Evolutionary conservation across 1,140 invertebrate genomes (phyloP).

Genomic region (Sitophilus oryzae): DNA sequence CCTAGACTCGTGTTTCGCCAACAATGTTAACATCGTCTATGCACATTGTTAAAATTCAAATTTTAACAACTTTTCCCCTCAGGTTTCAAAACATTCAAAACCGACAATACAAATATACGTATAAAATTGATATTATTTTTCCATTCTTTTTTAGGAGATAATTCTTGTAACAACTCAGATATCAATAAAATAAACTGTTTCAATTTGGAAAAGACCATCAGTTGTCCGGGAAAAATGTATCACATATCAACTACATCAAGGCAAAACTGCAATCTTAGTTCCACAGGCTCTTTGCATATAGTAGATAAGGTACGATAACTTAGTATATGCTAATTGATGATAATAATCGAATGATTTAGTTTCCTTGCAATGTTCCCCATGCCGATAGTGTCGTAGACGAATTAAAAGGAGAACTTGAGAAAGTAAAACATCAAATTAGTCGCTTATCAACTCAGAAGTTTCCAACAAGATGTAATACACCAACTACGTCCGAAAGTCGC

Average conservation of each 20-base stretch:
- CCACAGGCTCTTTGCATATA: slow-evolving; percentile 13
- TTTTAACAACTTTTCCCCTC: too few species aligned
- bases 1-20: too few species aligned
- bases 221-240: slow-evolving; percentile 19
- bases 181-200: background rate
- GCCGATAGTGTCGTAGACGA: slow-evolving; percentile 17
- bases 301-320: too few species aligned
- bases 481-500: background rate
- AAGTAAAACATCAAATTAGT: slow-evolving; percentile 22
- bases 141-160: too few species aligned
- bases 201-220: slow-evolving; percentile 15
- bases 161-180: background rate
- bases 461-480: background rate
- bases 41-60: too few species aligned
- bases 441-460: slow-evolving; percentile 14
- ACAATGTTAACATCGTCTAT: too few species aligned
- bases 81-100: too few species aligned
- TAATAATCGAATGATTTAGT: slow-evolving; percentile 9
- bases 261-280: slow-evolving; percentile 1
- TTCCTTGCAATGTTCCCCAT: slow-evolving; percentile 5
- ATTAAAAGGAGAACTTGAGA: slow-evolving; percentile 26
- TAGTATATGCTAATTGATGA: too few species aligned
- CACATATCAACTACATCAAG: background rate
- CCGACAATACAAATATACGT: too few species aligned
- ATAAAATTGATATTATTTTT: too few species aligned